Evolutionary conservation across 2,888 invertebrate genomes (phyloP), one percentile per base, ranked within the genome.

Genomic region (Eubasilissa splendida): DNA sequence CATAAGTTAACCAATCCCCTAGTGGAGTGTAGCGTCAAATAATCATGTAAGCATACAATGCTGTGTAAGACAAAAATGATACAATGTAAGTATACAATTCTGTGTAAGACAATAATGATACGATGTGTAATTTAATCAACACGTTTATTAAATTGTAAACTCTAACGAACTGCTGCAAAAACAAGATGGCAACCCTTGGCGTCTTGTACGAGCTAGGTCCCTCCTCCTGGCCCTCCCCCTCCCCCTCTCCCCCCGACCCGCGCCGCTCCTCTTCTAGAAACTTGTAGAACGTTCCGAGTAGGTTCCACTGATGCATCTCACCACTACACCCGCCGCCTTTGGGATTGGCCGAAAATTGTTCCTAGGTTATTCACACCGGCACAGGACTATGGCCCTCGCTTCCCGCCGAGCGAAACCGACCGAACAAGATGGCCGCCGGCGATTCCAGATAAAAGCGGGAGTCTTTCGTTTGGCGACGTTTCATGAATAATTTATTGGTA

Each of bases 321-420:
- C 75, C 60, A 63, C 52, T 31, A 63, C 60, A 59, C 22, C 54
- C 58, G 56, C 71, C n/a, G 65, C 65, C 42, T 33, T 63, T 54
- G 77, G 82, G 80, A 82, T 82, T 82, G 80, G 82, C 82, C 77
- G 82, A 80, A 80, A 73, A 82, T 80, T 80, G 75, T 76, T 80
- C 77, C 54, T 42, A 77, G 82, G 82, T 82, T 80, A 82, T 82
- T 82, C 82, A 82, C 82, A 75, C 79, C 80, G 80, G 75, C 22
- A 7, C 59, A 75, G 60, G 75, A 60, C 73, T 73, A 42, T 56
- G 56, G 58, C 31, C 50, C 56, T 60, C 22, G 31, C 50, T 59
- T 59, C 60, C 60, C 52, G 75, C 75, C 50, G 60, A 60, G 74
- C 75, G 75, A 75, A 75, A 60, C 60, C 53, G 14, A 14, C 14